These are phyloP conservation scores for Drosophila sechellia DNA, from an alignment of 1,140 invertebrate species.

Conservation along the genomic window DNA sequence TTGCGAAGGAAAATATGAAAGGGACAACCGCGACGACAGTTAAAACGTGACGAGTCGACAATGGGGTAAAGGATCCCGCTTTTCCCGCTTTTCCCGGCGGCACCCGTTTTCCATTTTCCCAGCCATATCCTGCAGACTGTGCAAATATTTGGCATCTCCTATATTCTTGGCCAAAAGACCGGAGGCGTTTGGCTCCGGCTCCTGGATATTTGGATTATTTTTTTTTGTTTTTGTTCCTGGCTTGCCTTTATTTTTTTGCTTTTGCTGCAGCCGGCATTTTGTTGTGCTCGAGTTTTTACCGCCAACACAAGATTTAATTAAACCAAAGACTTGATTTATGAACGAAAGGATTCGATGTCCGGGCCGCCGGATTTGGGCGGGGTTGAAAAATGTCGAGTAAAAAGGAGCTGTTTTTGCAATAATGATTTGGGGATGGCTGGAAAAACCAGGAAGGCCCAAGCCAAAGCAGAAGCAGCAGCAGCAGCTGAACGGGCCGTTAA, in stretches of 20 bases:
- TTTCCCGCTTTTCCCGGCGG: background rate
- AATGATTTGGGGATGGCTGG: constrained; percentile 70
- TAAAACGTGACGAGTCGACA: constrained; percentile 62
- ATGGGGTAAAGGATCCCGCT: constrained; percentile 8
- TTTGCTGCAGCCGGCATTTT: constrained; percentile 46
- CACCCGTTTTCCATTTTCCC: constrained; percentile 5
- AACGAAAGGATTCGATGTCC: constrained; percentile 83
- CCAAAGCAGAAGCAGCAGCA: constrained; percentile 7
- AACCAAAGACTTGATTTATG: constrained; percentile 85
- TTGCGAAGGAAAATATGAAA: constrained; percentile 59
- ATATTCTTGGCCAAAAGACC: constrained; percentile 22
- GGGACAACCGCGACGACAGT: constrained; percentile 68
- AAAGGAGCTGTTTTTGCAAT: constrained; percentile 77
- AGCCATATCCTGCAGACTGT: constrained; percentile 27
- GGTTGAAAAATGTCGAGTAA: constrained; percentile 73
- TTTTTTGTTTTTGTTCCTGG: background rate
- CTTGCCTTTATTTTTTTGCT: background rate
- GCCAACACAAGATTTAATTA: constrained; percentile 85
- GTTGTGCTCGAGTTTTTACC: constrained; percentile 80
- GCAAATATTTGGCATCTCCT: constrained; percentile 54
- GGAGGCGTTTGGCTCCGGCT: constrained; percentile 31
- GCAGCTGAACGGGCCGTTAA: constrained; percentile 79
- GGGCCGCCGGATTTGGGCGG: constrained; percentile 27
- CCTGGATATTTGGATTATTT: constrained; percentile 14
- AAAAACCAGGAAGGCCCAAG: background rate